Conservation (phyloP, 2,797 vertebrate species). For the Propithecus deckenii region DNA sequence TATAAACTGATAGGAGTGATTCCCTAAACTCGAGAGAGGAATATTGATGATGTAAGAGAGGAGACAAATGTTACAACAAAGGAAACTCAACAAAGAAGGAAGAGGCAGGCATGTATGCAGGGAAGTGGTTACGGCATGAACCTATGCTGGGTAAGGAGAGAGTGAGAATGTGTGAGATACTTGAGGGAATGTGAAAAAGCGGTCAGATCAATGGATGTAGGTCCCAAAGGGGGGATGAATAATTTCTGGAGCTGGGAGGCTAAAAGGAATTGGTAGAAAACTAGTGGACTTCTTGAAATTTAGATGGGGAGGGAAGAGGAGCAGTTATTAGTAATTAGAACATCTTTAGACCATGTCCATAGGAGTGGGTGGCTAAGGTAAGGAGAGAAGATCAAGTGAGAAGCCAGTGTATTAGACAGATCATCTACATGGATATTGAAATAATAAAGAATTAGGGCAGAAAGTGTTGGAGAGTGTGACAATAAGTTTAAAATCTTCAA, state of each 20-base stretch:
- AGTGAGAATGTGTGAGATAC: not conserved
- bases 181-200: not conserved
- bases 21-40: not conserved
- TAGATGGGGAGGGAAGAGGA: not conserved
- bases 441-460: not conserved
- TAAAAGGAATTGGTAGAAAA: not conserved
- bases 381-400: not conserved
- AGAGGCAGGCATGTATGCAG: not conserved
- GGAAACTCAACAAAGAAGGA: not conserved
- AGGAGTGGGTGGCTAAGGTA: not conserved
- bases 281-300: not conserved
- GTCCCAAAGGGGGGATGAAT: not conserved
- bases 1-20: not conserved
- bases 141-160: not conserved
- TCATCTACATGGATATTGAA: not conserved
- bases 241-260: not conserved
- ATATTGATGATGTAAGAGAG: not conserved
- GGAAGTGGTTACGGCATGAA: not conserved
- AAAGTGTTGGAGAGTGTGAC: not conserved
- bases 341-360: not conserved
- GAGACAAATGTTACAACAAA: not conserved
- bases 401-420: not conserved
- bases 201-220: not conserved
- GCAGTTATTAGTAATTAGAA: not conserved
- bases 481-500: not conserved